Evolutionary conservation across 2,113 vertebrate genomes (phyloP).

Genomic region (Recurvirostra avosetta): DNA sequence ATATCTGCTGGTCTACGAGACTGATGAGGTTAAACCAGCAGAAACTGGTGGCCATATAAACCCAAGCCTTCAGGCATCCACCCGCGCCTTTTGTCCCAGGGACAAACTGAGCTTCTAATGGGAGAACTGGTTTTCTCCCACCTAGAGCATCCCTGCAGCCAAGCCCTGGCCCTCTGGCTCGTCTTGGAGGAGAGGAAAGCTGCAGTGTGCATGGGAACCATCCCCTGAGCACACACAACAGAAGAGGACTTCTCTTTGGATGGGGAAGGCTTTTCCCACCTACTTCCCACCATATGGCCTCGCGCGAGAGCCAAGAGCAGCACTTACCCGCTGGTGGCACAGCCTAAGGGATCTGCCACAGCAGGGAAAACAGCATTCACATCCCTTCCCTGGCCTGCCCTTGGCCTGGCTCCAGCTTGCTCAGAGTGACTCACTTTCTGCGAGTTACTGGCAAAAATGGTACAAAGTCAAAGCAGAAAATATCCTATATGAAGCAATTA

Average conservation of each 20-base stretch:
- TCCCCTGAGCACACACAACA: background rate
- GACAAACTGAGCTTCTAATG: background rate
- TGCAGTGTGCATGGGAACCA: accelerated
- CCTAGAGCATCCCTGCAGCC: background rate
- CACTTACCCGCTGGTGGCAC: background rate
- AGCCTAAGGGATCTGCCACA: background rate
- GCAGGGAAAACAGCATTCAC: background rate
- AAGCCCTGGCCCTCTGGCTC: background rate
- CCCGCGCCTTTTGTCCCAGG: background rate
- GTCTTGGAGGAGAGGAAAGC: background rate
- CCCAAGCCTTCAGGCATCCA: background rate
- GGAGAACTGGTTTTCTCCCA: background rate
- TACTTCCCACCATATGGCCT: background rate
- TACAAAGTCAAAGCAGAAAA: background rate
- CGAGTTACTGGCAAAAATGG: background rate
- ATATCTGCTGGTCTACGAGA: background rate
- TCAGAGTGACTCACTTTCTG: background rate
- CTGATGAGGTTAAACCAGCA: background rate
- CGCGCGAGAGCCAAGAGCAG: background rate
- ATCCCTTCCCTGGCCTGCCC: background rate
- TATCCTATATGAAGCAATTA: background rate
- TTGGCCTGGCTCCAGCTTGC: background rate
- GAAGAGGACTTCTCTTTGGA: background rate
- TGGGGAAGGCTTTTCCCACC: background rate
- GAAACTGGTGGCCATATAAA: background rate